Conservation (phyloP, 1,140 invertebrate species). For the Penaeus indicus region DNA sequence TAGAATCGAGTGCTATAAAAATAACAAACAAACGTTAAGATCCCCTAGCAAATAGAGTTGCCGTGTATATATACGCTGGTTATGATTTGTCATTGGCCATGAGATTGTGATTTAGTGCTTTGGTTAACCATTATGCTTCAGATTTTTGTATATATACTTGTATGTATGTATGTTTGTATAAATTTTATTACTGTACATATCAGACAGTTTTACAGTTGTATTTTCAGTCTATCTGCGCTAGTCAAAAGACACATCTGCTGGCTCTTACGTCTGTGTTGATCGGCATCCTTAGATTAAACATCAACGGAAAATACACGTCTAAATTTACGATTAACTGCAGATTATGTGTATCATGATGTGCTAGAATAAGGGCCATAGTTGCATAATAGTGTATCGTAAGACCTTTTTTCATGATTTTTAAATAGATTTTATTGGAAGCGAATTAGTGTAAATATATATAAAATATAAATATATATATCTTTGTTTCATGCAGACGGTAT, state of each 20-base stretch:
- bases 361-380: slow-evolving; percentile 14
- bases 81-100: background rate
- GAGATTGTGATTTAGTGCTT: slow-evolving; percentile 46
- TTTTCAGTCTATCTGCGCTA: slow-evolving; percentile 58
- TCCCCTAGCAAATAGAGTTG: too few species aligned
- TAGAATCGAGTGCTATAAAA: too few species aligned
- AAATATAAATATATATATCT: background rate
- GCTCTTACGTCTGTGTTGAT: slow-evolving; percentile 47
- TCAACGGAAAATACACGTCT: too few species aligned
- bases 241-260: slow-evolving; percentile 38
- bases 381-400: slow-evolving; percentile 7
- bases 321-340: background rate
- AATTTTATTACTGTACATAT: slow-evolving; percentile 60
- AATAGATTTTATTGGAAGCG: slow-evolving; percentile 17
- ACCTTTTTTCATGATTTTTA: background rate
- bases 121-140: slow-evolving; percentile 57
- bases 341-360: background rate
- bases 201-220: slow-evolving; percentile 58
- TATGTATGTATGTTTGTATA: slow-evolving; percentile 58
- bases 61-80: too few species aligned
- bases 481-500: background rate
- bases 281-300: too few species aligned
- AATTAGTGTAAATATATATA: slow-evolving; percentile 1
- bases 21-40: too few species aligned
- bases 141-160: slow-evolving; percentile 49